Conservation (phyloP, 2,113 vertebrate genomes). For the Antechinus flavipes region DNA sequence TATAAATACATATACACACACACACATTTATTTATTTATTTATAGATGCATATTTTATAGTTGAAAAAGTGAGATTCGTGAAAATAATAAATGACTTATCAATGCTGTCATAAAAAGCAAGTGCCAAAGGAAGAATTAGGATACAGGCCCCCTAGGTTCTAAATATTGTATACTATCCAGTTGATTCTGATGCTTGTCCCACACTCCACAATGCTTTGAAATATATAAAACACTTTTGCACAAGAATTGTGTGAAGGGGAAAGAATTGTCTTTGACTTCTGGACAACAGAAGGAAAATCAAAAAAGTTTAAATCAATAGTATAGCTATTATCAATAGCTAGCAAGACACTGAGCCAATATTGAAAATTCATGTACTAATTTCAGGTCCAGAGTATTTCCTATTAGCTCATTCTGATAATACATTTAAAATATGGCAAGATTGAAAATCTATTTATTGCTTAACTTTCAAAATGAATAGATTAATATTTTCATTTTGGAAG, state of each 20-base stretch:
- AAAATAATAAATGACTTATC: background rate
- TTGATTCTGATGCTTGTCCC: background rate
- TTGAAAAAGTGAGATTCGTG: background rate
- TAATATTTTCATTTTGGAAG: background rate
- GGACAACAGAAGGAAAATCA: background rate
- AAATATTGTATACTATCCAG: background rate
- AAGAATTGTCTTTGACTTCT: background rate
- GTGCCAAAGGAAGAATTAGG: background rate
- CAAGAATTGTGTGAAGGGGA: background rate
- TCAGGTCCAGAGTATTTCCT: background rate
- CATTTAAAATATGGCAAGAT: background rate
- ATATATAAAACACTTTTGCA: background rate
- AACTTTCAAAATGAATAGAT: background rate
- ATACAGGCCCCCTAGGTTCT: background rate
- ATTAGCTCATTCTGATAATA: background rate
- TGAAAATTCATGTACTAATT: background rate
- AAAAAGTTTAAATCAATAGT: background rate
- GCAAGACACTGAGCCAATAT: background rate
- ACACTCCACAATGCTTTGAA: background rate
- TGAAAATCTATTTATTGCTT: background rate
- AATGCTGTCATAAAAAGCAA: background rate
- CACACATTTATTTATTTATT: background rate
- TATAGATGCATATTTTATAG: background rate
- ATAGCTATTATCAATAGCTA: background rate
- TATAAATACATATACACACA: too few relatives aligned